Base-by-base conservation (phyloP, 2,888 invertebrate species). In the Ellobium chinense region DNA sequence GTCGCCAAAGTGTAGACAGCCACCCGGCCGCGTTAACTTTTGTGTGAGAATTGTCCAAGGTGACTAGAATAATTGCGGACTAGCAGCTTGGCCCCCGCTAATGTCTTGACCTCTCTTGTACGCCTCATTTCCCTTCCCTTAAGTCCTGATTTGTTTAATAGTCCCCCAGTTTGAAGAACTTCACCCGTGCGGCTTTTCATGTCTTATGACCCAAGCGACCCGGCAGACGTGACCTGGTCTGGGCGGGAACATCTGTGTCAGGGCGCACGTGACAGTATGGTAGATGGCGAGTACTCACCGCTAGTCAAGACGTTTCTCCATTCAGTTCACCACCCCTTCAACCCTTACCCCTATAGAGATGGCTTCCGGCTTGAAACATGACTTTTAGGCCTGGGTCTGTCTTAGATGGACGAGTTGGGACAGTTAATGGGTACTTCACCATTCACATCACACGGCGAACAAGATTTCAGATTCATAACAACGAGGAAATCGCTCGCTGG, bases 61-160 rank as follows among this genome's bases (percentile, higher is more conserved):
- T 36, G 65, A 76, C 36, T 56, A 27, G 14, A 36, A 56, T 46
- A 27, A 27, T 12, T 31, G n/a, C 29, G 36, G 34, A 56, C 65
- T 36, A 56, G 66, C 66, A n/a, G 65, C 56, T 65, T 56, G 29
- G n/a, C n/a, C n/a, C 76, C 34, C 37, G 29, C 31, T 66, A 76
- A 66, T 56, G 76, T 76, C 66, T 56, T 56, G n/a, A 1, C 54
- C 14, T 29, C 36, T 29, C 36, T 1, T 34, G 36, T n/a, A 46
- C 56, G 56, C 66, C 27, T 76, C n/a, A 76, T 66, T 66, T 54
- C 27, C 54, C 37, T 21, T n/a, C 36, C 37, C 46, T 74, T 63
- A 1, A 39, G 74, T n/a, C 63, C 12, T 76, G 76, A 66, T 65
- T 65, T 65, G 56, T 76, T 76, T 76, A 66, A 76, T 56, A 76